Evolutionary conservation across 1,140 invertebrate genomes (phyloP).

Genomic region (Lordiphosa stackelbergi): DNA sequence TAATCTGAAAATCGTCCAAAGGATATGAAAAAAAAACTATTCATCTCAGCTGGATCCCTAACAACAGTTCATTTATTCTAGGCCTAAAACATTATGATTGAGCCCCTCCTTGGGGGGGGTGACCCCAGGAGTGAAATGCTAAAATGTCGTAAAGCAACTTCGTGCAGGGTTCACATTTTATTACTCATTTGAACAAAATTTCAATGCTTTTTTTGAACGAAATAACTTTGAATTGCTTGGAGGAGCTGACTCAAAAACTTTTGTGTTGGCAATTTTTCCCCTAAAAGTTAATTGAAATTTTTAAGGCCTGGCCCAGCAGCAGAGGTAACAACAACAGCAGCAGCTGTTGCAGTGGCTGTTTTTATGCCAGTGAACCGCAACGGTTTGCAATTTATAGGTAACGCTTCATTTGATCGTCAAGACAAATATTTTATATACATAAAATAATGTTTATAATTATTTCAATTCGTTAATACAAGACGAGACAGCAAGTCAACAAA

Average conservation of each 20-base stretch:
- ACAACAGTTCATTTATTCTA: too few species aligned
- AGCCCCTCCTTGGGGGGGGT: too few species aligned
- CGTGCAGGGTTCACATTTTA: too few species aligned
- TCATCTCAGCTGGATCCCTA: too few species aligned
- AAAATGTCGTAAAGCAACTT: too few species aligned
- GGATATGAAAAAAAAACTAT: too few species aligned
- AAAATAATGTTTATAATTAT: constrained; percentile 6
- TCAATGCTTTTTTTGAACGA: constrained; percentile 22
- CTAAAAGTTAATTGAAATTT: constrained; percentile 65
- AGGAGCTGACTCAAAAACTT: too few species aligned
- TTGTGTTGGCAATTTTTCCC: constrained; percentile 6
- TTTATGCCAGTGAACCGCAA: constrained; percentile 63
- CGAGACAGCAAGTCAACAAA: constrained; percentile 49
- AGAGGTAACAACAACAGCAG: constrained; percentile 27
- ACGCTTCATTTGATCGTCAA: constrained; percentile 61
- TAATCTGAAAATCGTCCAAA: too few species aligned
- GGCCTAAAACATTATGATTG: too few species aligned
- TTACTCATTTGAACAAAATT: too few species aligned
- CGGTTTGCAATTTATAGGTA: constrained; percentile 60
- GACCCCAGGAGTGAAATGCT: too few species aligned
- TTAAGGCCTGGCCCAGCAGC: constrained; percentile 50
- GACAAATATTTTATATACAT: neutral
- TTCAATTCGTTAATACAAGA: constrained; percentile 30
- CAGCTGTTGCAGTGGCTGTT: constrained; percentile 39
- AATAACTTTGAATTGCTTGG: too few species aligned